Percentiles rank a stretch among this genome's conserved stretches.
Evolutionary conservation across 1,140 invertebrate species (phyloP).

Genomic region (Planococcus citri): DNA sequence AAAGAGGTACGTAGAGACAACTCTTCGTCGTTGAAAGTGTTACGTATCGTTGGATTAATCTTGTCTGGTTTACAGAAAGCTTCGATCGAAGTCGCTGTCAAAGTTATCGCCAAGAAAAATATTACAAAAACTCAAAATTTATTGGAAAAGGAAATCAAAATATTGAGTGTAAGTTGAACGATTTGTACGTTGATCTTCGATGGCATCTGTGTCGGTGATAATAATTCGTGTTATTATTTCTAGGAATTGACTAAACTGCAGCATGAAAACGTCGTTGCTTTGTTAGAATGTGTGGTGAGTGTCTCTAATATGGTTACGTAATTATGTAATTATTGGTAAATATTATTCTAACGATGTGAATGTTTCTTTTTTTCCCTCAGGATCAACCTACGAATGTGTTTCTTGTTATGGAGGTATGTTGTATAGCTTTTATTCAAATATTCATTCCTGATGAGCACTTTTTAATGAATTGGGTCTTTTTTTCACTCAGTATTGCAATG

Average conservation of each 20-base stretch:
- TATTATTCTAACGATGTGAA: neutral
- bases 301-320: neutral
- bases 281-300: constrained; percentile 63
- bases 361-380: constrained; percentile 14
- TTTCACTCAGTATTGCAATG: constrained; percentile 82
- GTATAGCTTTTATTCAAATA: neutral
- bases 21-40: constrained; percentile 21
- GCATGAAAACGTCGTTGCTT: constrained; percentile 95
- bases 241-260: constrained; percentile 89
- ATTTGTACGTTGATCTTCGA: neutral
- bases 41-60: constrained; percentile 23
- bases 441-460: constrained; percentile 22
- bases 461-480: constrained; percentile 26
- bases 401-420: constrained; percentile 64
- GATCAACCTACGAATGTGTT: constrained; percentile 22
- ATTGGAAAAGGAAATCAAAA: constrained; percentile 96
- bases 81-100: constrained; percentile 82
- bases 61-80: constrained; percentile 59
- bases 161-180: constrained; percentile 61
- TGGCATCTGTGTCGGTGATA: too few relatives aligned
- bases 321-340: neutral
- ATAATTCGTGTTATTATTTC: constrained; percentile 30
- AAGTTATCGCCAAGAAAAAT: constrained; percentile 95
- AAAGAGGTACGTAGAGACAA: constrained; percentile 58
- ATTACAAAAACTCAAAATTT: constrained; percentile 92